A percentile compares a stretch with the other conserved stretches of the same genome.
These are phyloP conservation scores for Papilio glaucus DNA, from an alignment of 1,140 invertebrate genomes.

Conservation along the genomic window DNA sequence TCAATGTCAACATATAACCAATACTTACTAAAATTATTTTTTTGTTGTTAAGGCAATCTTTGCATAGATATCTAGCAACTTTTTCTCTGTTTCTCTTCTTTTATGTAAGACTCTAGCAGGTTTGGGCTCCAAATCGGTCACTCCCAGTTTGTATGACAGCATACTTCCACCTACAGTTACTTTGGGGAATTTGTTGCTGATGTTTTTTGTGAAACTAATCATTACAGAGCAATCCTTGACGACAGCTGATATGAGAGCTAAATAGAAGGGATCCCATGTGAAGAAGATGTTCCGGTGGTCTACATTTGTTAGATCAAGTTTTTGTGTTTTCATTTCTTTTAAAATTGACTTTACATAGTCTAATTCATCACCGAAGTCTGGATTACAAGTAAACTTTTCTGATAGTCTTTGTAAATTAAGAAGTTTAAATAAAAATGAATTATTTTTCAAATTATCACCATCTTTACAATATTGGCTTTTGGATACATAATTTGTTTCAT, in stretches of 20 bases:
- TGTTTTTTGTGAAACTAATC: constrained; percentile 67
- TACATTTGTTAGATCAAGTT: constrained; percentile 50
- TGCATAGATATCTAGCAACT: constrained; percentile 59
- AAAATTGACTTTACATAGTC: constrained; percentile 59
- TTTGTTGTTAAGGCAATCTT: constrained; percentile 39
- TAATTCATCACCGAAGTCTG: constrained; percentile 35
- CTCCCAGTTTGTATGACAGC: constrained; percentile 63
- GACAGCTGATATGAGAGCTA: constrained; percentile 72
- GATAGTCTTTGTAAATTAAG: constrained; percentile 67
- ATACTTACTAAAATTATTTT: constrained; percentile 58
- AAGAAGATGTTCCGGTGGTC: constrained; percentile 56
- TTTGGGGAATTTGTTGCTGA: constrained; percentile 43
- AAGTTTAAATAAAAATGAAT: constrained; percentile 66
- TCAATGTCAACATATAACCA: constrained; percentile 3
- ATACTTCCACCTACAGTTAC: constrained; percentile 50
- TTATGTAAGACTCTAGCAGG: constrained; percentile 58
- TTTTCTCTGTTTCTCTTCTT: constrained; percentile 60
- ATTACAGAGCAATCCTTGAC: constrained; percentile 81
- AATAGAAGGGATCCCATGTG: constrained; percentile 45
- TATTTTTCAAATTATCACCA: constrained; percentile 44
- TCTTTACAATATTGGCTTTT: constrained; percentile 53
- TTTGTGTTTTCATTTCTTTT: constrained; percentile 45
- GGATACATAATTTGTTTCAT: constrained; percentile 19
- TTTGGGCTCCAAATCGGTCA: constrained; percentile 81
- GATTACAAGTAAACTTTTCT: constrained; percentile 44